Percentiles rank a stretch among this genome's conserved stretches.
These are phyloP conservation scores for Merluccius polli DNA, from an alignment of 2,797 vertebrate species.

Conservation along the genomic window DNA sequence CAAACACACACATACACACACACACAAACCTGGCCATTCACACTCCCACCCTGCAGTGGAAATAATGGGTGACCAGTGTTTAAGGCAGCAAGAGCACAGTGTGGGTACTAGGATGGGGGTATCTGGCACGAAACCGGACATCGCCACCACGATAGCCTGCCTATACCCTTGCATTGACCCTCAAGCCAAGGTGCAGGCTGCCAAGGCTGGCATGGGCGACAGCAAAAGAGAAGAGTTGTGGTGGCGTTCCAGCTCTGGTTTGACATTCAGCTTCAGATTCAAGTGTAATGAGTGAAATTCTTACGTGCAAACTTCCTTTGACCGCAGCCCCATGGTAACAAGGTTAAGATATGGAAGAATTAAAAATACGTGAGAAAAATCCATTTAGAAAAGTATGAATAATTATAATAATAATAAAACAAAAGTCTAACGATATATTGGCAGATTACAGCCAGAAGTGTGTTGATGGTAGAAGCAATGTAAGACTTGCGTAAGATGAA, in stretches of 20 bases:
- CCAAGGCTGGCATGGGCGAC: background rate
- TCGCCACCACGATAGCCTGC: background rate
- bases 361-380: background rate
- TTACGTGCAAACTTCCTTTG: too few species aligned
- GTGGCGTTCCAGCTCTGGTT: background rate
- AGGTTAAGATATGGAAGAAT: background rate
- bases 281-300: background rate
- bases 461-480: background rate
- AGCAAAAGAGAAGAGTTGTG: background rate
- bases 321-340: background rate
- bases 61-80: background rate
- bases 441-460: background rate
- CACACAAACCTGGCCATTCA: background rate
- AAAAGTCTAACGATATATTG: too few species aligned
- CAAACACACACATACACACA: background rate
- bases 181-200: conserved; percentile 1
- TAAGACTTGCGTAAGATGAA: background rate
- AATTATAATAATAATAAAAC: too few species aligned
- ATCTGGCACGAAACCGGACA: background rate
- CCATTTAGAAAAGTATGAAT: background rate
- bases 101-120: background rate
- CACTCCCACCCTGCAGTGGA: background rate
- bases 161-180: conserved; percentile 1
- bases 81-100: background rate
- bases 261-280: background rate